Evolutionary conservation across 2,113 vertebrate genomes (phyloP).

Genomic region (Ailuropoda melanoleuca): DNA sequence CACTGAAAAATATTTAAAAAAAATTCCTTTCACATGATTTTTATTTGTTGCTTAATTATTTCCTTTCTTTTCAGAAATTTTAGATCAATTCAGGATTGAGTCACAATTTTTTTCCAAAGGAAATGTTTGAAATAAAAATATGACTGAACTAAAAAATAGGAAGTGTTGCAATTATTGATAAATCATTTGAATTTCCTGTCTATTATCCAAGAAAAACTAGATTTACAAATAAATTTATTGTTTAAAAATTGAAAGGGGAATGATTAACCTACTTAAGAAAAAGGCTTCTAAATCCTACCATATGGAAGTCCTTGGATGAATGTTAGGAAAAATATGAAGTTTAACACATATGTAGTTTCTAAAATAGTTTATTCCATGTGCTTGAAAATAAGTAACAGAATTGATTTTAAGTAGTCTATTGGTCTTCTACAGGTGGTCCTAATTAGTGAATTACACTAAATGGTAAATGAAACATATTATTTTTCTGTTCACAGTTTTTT

Average conservation of each 20-base stretch:
- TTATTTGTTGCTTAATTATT: conserved; percentile 29
- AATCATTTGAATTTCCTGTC: background rate
- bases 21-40: background rate
- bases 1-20: background rate
- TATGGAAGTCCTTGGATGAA: background rate
- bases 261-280: background rate
- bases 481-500: background rate
- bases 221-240: background rate
- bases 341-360: background rate
- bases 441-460: background rate
- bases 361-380: background rate
- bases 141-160: background rate
- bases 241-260: background rate
- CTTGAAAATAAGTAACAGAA: background rate
- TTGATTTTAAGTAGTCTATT: background rate
- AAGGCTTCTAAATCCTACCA: background rate
- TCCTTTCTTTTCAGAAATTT: conserved; percentile 44
- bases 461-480: background rate
- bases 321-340: conserved; percentile 15
- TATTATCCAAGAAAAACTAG: background rate
- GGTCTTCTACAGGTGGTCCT: background rate
- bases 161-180: conserved; percentile 25
- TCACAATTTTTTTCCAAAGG: background rate
- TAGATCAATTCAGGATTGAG: conserved; percentile 17
- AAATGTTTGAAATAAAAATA: conserved; percentile 38